A percentile compares a stretch with the other conserved stretches of the same genome.
These are phyloP conservation scores for Lysiphlebus fabarum DNA, from an alignment of 1,140 invertebrate species.

Conservation along the genomic window DNA sequence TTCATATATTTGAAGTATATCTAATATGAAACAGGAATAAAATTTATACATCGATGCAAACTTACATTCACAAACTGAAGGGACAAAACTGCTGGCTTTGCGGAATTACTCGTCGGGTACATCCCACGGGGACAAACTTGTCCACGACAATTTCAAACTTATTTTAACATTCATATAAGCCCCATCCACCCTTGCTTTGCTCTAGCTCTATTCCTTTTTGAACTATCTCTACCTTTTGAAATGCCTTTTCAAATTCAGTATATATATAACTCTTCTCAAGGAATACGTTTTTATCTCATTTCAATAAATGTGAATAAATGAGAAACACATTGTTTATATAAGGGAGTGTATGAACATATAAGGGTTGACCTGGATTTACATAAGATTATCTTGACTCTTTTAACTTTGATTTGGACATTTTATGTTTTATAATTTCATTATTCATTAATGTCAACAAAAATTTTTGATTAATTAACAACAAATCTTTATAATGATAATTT, in stretches of 20 bases:
- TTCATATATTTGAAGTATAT: conserved; percentile 1
- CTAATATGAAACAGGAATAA: conserved; percentile 10
- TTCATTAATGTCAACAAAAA: neutral
- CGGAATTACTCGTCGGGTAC: conserved; percentile 53
- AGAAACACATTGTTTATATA: conserved; percentile 25
- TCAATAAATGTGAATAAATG: conserved; percentile 4
- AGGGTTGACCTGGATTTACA: conserved; percentile 47
- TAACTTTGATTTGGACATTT: conserved; percentile 22
- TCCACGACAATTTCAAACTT: conserved; percentile 58
- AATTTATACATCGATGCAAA: conserved; percentile 20
- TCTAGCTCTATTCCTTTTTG: conserved; percentile 16
- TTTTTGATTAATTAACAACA: too few species aligned
- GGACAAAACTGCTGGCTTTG: conserved; percentile 49
- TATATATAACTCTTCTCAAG: neutral
- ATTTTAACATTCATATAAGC: conserved; percentile 58
- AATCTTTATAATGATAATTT: too few species aligned
- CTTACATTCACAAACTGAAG: conserved; percentile 34
- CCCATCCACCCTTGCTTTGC: conserved; percentile 36
- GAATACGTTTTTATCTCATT: neutral
- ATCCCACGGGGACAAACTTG: conserved; percentile 52
- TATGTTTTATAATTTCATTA: neutral
- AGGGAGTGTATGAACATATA: conserved; percentile 40
- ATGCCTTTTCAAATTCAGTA: neutral
- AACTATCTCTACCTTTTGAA: neutral
- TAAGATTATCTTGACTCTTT: conserved; percentile 45